These are phyloP conservation scores for Allobates femoralis DNA, from an alignment of 2,797 vertebrate species.

Conservation along the genomic window DNA sequence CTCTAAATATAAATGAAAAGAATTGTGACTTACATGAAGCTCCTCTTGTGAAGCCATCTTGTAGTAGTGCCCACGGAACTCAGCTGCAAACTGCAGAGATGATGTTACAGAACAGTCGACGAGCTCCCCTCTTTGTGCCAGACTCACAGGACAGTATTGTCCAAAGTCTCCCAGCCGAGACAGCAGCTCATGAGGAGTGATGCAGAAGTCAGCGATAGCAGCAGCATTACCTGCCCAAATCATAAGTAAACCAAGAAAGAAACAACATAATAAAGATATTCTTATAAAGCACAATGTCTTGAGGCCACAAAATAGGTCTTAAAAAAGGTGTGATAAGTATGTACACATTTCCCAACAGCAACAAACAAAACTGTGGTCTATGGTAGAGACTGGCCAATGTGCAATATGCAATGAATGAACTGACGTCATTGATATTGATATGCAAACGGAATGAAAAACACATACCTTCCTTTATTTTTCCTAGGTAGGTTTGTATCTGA, in stretches of 20 bases:
- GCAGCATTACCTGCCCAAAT: conserved; percentile 83
- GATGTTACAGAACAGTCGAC: conserved; percentile 80
- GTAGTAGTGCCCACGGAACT: conserved; percentile 86
- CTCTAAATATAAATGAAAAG: background rate
- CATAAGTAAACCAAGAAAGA: conserved; percentile 35
- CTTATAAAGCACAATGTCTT: background rate
- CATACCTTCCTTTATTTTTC: conserved; percentile 82
- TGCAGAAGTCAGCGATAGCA: conserved; percentile 84
- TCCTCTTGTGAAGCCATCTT: conserved; percentile 86
- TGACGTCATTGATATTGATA: background rate
- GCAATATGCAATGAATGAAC: too few relatives aligned
- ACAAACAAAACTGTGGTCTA: too few relatives aligned
- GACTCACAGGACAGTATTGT: conserved; percentile 89
- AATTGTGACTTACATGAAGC: conserved; percentile 78
- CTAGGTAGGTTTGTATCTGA: conserved; percentile 83
- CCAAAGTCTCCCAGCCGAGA: conserved; percentile 85
- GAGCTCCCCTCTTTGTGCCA: conserved; percentile 84
- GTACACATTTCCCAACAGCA: too few relatives aligned
- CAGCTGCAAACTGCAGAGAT: conserved; percentile 82
- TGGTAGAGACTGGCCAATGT: too few relatives aligned
- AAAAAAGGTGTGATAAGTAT: background rate
- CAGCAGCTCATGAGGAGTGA: conserved; percentile 84
- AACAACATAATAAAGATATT: background rate
- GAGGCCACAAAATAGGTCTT: background rate
- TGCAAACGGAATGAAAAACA: background rate